Evolutionary conservation across 2,113 vertebrate species (phyloP), one percentile per base, ranked within the genome.

Genomic region (Gasterosteus aculeatus): DNA sequence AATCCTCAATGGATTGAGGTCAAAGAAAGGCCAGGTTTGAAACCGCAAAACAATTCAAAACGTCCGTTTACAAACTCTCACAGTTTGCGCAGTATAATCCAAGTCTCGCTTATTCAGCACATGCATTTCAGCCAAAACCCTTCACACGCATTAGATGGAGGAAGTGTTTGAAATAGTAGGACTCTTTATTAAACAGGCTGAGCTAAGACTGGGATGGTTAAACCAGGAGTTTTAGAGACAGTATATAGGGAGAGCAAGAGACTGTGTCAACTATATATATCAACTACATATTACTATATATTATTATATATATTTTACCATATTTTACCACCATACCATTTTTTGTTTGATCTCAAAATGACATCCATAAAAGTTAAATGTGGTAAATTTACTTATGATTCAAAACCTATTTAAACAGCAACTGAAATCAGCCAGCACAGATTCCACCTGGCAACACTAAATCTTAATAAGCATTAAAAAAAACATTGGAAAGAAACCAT

Each of bases 361-460:
- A 66, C 22, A 5, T 62, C 65, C 29, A 69, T 75, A 35, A 16
- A 82, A 72, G 15, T 63, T 59, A 63, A 75, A 78, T 69, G 12
- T 59, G 22, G 31, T 64, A 74, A 41, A 69, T 74, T 74, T 80
- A 18, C 42, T 59, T 31, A 61, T 66, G 61, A 61, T 67, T 65
- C 62, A 76, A 72, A 60, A 61, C 33, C 77, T 76, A 72, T 77
- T 66, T 62, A 29, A 81, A 72, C 60, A 70, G 78, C 35, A 59
- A 29, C 67, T 64, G 41, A 42, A 59, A 60, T 35, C 35, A 53
- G 44, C 42, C 19, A 57, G 47, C 16, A 68, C n/a, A 18, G n/a
- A 59, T 69, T 18, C 19, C 19, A 60, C 35, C 35, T 57, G 62
- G 47, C 47, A 57, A 33, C 38, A 39, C 66, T 67, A 68, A 31